Percentiles rank a stretch among this genome's conserved stretches.
Conservation (phyloP, 30 jellyfish, hydroid and myxozoan genomes). For the Pseudorhiza aurosa region DNA sequence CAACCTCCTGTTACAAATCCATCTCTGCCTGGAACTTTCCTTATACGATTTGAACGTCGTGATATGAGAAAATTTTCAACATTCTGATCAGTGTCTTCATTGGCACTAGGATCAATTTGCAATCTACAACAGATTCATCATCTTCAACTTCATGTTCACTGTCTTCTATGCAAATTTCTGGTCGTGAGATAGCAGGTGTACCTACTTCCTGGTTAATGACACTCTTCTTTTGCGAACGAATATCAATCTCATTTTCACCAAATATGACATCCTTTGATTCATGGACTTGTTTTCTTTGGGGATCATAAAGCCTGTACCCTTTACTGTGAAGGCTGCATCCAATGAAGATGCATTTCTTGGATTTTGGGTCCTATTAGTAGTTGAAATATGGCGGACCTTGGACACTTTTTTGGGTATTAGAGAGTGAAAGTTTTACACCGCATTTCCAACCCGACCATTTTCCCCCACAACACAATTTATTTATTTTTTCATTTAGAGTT, state of each 20-base stretch:
- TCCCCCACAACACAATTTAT: no score
- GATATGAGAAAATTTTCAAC: not conserved
- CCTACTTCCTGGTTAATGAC: not conserved
- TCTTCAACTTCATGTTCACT: slow-evolving; percentile 1
- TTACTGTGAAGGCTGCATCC: slow-evolving; percentile 33
- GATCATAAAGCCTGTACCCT: slow-evolving; percentile 40
- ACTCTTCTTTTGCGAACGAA: not conserved
- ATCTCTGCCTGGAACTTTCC: slow-evolving; percentile 33
- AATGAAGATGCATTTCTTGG: slow-evolving; percentile 36
- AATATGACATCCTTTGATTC: slow-evolving; percentile 29
- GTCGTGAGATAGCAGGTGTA: slow-evolving; percentile 6
- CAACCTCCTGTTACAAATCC: slow-evolving; percentile 13
- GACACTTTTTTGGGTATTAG: no score
- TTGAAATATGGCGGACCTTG: no score
- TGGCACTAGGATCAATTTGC: not conserved
- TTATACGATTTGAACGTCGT: slow-evolving; percentile 35
- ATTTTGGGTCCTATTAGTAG: slow-evolving; percentile 29
- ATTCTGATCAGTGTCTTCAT: slow-evolving; percentile 9
- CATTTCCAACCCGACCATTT: no score
- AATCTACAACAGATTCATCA: slow-evolving; percentile 7
- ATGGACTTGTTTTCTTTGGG: slow-evolving; percentile 8
- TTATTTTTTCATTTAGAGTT: no score
- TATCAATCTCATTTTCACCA: not conserved
- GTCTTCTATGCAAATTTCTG: not conserved
- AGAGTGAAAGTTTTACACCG: no score